Percentiles rank a stretch among this genome's conserved stretches.
These are phyloP conservation scores for Pangasius sanitwongsei DNA, from an alignment of 2,797 vertebrate species.

Conservation along the genomic window DNA sequence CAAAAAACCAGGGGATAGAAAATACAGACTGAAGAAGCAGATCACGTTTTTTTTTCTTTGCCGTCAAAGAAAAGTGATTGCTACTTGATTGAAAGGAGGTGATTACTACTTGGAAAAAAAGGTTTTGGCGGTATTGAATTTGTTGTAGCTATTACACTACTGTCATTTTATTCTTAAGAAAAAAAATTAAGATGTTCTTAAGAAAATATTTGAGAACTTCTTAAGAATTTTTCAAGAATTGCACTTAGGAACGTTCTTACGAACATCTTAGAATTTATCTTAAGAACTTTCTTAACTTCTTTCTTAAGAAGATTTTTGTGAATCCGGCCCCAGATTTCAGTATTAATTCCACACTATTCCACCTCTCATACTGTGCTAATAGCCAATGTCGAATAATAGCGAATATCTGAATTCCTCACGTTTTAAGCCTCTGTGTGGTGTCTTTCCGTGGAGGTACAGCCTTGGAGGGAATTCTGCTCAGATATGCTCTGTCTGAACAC, in stretches of 20 bases:
- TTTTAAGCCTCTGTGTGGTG: not conserved
- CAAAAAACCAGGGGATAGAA: not conserved
- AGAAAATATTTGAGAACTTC: too few species aligned
- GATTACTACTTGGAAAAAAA: too few species aligned
- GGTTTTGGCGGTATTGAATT: too few species aligned
- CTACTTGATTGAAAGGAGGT: too few species aligned
- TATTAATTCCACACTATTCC: not conserved
- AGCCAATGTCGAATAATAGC: not conserved
- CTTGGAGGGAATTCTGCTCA: conserved; percentile 11
- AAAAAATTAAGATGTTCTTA: too few species aligned
- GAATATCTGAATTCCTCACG: not conserved
- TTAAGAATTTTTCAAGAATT: too few species aligned
- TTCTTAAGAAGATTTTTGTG: too few species aligned
- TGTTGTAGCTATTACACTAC: too few species aligned
- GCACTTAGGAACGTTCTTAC: too few species aligned
- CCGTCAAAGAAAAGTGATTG: not conserved
- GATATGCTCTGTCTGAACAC: conserved; percentile 17
- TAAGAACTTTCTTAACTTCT: too few species aligned
- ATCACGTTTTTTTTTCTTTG: not conserved
- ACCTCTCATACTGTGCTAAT: not conserved
- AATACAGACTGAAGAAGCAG: not conserved
- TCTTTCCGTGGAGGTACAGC: conserved; percentile 7
- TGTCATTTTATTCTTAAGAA: too few species aligned
- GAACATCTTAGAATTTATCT: too few species aligned
- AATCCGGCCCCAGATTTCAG: not conserved